Percentiles rank a stretch among this genome's conserved stretches.
These are phyloP conservation scores for Acromyrmex heyeri DNA, from an alignment of 1,140 invertebrate genomes.

Conservation along the genomic window DNA sequence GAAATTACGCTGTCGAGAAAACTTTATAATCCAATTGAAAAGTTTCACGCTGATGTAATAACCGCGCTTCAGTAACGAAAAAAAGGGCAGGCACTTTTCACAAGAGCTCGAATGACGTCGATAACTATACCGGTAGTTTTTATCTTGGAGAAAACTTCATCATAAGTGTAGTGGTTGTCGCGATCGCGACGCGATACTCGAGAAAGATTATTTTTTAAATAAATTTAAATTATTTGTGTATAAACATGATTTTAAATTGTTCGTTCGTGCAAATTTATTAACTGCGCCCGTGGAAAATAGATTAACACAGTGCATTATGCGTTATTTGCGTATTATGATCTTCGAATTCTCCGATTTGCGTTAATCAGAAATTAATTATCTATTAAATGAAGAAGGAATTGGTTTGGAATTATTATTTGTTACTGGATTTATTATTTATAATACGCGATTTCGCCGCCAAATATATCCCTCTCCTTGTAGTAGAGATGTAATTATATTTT, in stretches of 20 bases:
- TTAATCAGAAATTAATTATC: slow-evolving; percentile 59
- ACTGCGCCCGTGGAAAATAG: not conserved
- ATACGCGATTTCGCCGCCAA: not conserved
- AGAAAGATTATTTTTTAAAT: not conserved
- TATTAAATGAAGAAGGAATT: slow-evolving; percentile 41
- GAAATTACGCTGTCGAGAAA: slow-evolving; percentile 41
- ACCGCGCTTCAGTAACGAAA: slow-evolving; percentile 39
- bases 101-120: slow-evolving; percentile 36
- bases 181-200: slow-evolving; percentile 28
- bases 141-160: slow-evolving; percentile 21
- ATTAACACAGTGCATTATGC: not conserved
- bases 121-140: slow-evolving; percentile 39
- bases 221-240: slow-evolving; percentile 18
- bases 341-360: slow-evolving; percentile 8
- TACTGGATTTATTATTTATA: slow-evolving; percentile 23
- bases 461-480: not conserved
- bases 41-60: slow-evolving; percentile 68
- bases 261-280: slow-evolving; percentile 8
- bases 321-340: slow-evolving; percentile 48
- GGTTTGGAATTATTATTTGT: slow-evolving; percentile 27
- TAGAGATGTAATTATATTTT: slow-evolving; percentile 31
- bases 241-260: not conserved
- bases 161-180: not conserved
- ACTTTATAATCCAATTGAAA: slow-evolving; percentile 68
- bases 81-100: slow-evolving; percentile 33